phyloP scores from a whole-genome alignment of 2,797 vertebrate genomes.

The Lithobates sylvaticus region DNA sequence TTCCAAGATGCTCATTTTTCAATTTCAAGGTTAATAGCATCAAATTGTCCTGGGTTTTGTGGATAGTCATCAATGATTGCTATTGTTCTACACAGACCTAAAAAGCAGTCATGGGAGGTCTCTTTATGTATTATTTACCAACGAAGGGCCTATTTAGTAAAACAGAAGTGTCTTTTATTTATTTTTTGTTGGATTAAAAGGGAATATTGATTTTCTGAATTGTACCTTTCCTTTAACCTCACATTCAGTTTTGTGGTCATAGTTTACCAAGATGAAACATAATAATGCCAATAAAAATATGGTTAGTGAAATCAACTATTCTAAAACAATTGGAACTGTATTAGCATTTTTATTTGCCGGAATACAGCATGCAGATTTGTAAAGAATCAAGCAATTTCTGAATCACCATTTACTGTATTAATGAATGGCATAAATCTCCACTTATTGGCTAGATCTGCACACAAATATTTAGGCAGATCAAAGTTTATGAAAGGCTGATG shows the following conservation, averaged over 20 bases:
- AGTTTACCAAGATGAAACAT: not conserved
- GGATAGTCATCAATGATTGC: conserved; percentile 44
- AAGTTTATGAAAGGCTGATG: no score
- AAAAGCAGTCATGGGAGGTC: conserved; percentile 55
- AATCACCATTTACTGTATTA: no score
- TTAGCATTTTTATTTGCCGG: no score
- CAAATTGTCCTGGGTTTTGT: conserved; percentile 40
- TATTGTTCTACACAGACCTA: conserved; percentile 46
- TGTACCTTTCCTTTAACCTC: conserved; percentile 24
- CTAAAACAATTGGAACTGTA: no score
- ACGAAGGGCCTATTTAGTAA: conserved; percentile 32
- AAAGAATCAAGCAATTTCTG: no score
- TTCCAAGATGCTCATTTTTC: conserved; percentile 47
- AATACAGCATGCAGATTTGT: no score
- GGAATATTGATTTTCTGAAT: conserved; percentile 21
- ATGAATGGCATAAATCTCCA: no score
- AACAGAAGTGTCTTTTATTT: conserved; percentile 37
- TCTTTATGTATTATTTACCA: conserved; percentile 54
- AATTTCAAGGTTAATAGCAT: conserved; percentile 58
- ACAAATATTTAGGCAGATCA: no score
- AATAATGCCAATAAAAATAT: no score
- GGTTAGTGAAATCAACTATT: no score
- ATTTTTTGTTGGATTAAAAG: conserved; percentile 37
- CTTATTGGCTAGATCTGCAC: no score
- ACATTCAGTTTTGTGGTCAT: not conserved